These are phyloP conservation scores for Samia ricini DNA, from an alignment of 1,140 invertebrate species.

Conservation along the genomic window DNA sequence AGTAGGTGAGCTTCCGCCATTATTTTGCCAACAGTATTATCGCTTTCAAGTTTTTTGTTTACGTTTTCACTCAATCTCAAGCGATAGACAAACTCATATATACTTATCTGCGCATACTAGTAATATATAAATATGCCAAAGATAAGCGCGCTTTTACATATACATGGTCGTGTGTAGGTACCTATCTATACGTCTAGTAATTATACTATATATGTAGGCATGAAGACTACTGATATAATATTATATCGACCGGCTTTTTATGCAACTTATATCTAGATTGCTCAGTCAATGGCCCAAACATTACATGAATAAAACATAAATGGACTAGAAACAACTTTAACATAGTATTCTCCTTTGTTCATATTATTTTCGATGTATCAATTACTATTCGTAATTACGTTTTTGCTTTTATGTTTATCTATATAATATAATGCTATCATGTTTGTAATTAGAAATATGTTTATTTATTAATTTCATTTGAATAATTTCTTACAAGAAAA, in stretches of 20 bases:
- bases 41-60: constrained; percentile 45
- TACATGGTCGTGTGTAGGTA: background rate
- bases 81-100: constrained; percentile 12
- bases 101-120: constrained; percentile 4
- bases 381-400: no score
- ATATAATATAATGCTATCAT: no score
- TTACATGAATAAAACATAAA: constrained; percentile 6
- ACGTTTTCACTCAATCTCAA: constrained; percentile 20
- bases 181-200: background rate
- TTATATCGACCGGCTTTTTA: constrained; percentile 1
- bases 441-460: no score
- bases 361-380: background rate
- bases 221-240: constrained; percentile 1
- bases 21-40: constrained; percentile 43
- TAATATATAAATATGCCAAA: constrained; percentile 19
- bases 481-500: no score
- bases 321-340: background rate
- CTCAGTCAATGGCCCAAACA: constrained; percentile 10
- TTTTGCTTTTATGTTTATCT: background rate
- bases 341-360: constrained; percentile 2
- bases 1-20: constrained; percentile 64
- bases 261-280: background rate
- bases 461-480: no score
- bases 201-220: background rate
- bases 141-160: constrained; percentile 16